phyloP scores from a whole-genome alignment of 2,113 vertebrate genomes.

The Syngnathus typhle region DNA sequence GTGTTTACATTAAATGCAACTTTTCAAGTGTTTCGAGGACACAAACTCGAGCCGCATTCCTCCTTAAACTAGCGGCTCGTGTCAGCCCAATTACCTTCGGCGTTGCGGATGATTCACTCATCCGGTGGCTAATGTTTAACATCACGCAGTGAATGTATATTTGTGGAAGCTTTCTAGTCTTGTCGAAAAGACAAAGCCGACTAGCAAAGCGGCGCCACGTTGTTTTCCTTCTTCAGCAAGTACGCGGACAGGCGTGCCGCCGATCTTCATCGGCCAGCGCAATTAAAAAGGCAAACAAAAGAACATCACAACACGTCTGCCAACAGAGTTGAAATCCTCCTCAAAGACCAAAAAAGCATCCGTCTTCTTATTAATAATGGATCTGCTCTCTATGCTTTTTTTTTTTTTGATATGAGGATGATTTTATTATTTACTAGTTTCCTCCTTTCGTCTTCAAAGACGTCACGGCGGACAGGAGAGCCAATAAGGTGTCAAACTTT shows the following conservation, averaged over 20 bases:
- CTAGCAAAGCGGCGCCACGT: slow-evolving; percentile 66
- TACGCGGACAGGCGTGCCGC: slow-evolving; percentile 42
- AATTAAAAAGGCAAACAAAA: slow-evolving; percentile 53
- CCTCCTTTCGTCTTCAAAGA: slow-evolving; percentile 71
- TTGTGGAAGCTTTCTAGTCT: too few species aligned
- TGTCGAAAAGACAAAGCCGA: slow-evolving; percentile 20
- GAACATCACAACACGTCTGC: slow-evolving; percentile 62
- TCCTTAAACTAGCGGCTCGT: too few species aligned
- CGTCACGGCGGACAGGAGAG: slow-evolving; percentile 63
- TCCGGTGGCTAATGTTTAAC: too few species aligned
- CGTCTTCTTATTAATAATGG: slow-evolving; percentile 78
- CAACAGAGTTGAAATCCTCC: slow-evolving; percentile 55
- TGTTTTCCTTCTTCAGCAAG: slow-evolving; percentile 32
- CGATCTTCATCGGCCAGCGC: slow-evolving; percentile 42
- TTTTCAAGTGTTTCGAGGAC: too few species aligned
- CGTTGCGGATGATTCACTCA: too few species aligned
- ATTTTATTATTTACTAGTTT: slow-evolving; percentile 77
- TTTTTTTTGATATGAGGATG: slow-evolving; percentile 68
- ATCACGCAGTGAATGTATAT: too few species aligned
- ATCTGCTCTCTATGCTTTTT: slow-evolving; percentile 72
- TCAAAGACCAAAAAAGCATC: slow-evolving; percentile 67
- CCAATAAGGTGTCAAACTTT: slow-evolving; percentile 53
- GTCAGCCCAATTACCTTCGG: too few species aligned
- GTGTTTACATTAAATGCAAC: too few species aligned
- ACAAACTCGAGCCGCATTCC: too few species aligned